Conservation (phyloP, 2,888 invertebrate species). For the Camptogramma bilineatum region DNA sequence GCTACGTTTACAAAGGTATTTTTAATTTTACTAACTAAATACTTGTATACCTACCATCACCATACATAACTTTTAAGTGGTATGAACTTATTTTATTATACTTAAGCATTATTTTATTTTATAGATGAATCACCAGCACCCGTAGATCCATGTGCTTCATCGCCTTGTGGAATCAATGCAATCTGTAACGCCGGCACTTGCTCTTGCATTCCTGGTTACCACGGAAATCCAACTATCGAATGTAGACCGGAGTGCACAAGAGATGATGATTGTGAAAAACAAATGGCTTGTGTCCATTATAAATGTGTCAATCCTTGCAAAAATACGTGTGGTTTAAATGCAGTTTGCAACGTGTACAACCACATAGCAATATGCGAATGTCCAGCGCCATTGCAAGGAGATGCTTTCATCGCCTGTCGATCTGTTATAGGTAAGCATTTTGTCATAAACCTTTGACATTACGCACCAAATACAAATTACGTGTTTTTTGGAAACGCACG, state of each 20-base stretch:
- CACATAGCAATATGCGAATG: conserved; percentile 93
- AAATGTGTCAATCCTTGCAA: conserved; percentile 92
- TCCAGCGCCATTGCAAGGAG: conserved; percentile 89
- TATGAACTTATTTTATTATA: not conserved
- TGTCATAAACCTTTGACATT: not conserved
- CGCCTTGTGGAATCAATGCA: conserved; percentile 88
- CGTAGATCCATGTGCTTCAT: conserved; percentile 85
- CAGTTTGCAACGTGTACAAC: conserved; percentile 90
- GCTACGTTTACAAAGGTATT: conserved; percentile 66
- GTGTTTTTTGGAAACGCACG: not conserved
- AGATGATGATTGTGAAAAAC: conserved; percentile 90
- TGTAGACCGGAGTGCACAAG: conserved; percentile 92
- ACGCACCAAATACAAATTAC: not conserved
- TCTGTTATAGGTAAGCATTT: conserved; percentile 75
- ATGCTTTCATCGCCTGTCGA: conserved; percentile 90
- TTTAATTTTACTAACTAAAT: not conserved
- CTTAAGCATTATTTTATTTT: not conserved
- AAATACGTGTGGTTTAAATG: conserved; percentile 88
- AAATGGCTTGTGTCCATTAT: conserved; percentile 89
- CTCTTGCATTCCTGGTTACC: conserved; percentile 86
- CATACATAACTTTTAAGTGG: not conserved
- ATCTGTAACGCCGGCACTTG: conserved; percentile 86
- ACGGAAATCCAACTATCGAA: conserved; percentile 88
- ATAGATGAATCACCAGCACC: conserved; percentile 67
- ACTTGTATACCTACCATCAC: not conserved